Evolutionary conservation across 2,888 invertebrate genomes (phyloP), one percentile per base, ranked within the genome.

Genomic region (Sceliomorpha sp.): DNA sequence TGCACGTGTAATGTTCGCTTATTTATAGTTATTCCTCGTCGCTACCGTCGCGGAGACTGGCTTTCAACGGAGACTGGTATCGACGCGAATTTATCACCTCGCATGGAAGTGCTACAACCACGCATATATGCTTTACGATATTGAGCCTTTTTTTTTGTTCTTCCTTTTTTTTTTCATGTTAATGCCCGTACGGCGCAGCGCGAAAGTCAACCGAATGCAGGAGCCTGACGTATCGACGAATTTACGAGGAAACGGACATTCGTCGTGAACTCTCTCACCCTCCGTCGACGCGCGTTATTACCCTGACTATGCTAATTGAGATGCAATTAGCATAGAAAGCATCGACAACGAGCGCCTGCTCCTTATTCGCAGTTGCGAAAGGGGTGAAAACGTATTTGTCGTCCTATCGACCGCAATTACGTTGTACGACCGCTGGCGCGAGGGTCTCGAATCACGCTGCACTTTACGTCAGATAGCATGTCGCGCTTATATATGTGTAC

Each of bases 251-350:
- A 86, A 84, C 85, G 82, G 81, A 84, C 83, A 76, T 78, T 70
- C 71, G 62, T 48, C 69, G 69, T 55, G 55, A 60, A 58, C 66
- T 60, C 62, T 66, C 68, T 71, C 66, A 66, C 71, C 60, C 71
- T 60, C 44, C 37, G 24, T 27, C 40, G 20, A 45, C 36, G 10
- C 34, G 48, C 72, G 76, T 80, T 79, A 78, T 75, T 77, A 74
- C 78, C 74, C 68, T 70, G 77, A 47, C 80, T 86, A 86, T 86
- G 86, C 86, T 86, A 86, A 86, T 86, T 86, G 82, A 55, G 58
- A 44, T 60, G 59, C 80, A 83, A 86, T 86, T 86, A 86, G 85
- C 86, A 86, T 86, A 84, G 80, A 82, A 86, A 86, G 84, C 79
- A 78, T 82, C 80, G 79, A 77, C 63, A 75, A 79, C 69, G 69